Evolutionary conservation across 2,113 vertebrate genomes (phyloP), one percentile per base, ranked within the genome.

Genomic region (Myrmophylax atrothorax): DNA sequence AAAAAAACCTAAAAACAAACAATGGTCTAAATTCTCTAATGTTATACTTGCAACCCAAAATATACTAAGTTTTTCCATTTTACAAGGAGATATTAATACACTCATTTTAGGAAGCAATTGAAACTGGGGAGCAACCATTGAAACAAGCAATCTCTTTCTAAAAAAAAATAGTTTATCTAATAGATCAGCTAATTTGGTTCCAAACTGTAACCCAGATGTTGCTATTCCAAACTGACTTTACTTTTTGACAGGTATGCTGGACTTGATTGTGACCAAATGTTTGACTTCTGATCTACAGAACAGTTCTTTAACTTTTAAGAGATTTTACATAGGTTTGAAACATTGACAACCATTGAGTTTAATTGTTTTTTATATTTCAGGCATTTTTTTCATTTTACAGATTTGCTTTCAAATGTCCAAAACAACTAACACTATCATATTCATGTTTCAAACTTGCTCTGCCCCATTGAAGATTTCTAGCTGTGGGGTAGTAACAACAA

Each of bases 131-230:
- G 49, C 53, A 89, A 69, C 49, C 31, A 70, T 56, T 84, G 46
- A 92, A 94, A 63, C 12, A 94, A 89, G 46, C 6, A 15, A 66
- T 44, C 44, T 70, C n/a, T 92, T 88, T 88, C 90, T 89, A 93
- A 87, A 46, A 0, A 94, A 74, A 89, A 96, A 74, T 69, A 40
- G 76, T 46, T 68, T 79, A 66, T 90, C 44, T 46, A 90, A 70
- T 74, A 91, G 85, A 17, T 87, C 72, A 96, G 35, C 24, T 91
- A 94, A 69, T 96, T 95, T 78, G 58, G 22, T 82, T 47, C 42
- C 53, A 89, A 79, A 93, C 14, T 81, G 31, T 50, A 68, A 59
- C 38, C 33, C 73, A 94, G 31, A 53, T 93, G 10, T 82, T 50
- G 47, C 20, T 88, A 12, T 56, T 94, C 52, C 64, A 92, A 49